Evolutionary conservation across 2,888 invertebrate species (phyloP), one percentile per base, ranked within the genome.

Genomic region (Pseudococcus jackbeardsleyi): DNA sequence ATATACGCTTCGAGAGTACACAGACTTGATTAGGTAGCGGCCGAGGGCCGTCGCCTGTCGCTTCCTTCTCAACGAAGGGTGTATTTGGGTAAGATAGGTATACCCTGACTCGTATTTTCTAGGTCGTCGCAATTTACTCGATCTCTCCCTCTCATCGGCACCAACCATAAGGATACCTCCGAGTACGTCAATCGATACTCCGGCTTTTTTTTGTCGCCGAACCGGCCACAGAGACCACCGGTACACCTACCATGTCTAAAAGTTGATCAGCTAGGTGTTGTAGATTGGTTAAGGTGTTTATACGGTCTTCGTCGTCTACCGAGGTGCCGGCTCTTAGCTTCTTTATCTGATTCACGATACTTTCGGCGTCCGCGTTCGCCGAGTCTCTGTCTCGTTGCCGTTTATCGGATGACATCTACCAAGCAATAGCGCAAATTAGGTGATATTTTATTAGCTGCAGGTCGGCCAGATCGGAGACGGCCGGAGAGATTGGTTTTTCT

Each of bases 281-380:
- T 46, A 88, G 42, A 72, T 85, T 88, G 48, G 68, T 88, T 72
- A 88, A 77, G 59, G 84, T 85, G 50, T 88, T 85, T 8, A 88
- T 85, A 33, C 88, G 59, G 42, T 88, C 88, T 48, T 85, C 54
- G 54, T 88, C 88, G 72, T 88, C 88, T 6, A 88, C 50, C 46
- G 88, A 88, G 8, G 88, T 88, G 26, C 85, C 77, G 48, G 88
- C 88, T 72, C 88, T 42, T 11, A 88, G 72, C 48, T 85, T 85
- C 26, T 85, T 77, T 42, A 88, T 88, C 77, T 88, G 88, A 85
- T 88, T 84, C n/a, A 85, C 85, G 85, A 88, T 88, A 19, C 85
- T 85, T 88, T 64, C 68, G 64, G 85, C 85, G 85, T 88, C 88
- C 42, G 84, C 88, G 77, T 88, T 88, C 26, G 88, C 88, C 42